Conservation (phyloP, 2,888 invertebrate genomes). For the Parnassius smintheus region DNA sequence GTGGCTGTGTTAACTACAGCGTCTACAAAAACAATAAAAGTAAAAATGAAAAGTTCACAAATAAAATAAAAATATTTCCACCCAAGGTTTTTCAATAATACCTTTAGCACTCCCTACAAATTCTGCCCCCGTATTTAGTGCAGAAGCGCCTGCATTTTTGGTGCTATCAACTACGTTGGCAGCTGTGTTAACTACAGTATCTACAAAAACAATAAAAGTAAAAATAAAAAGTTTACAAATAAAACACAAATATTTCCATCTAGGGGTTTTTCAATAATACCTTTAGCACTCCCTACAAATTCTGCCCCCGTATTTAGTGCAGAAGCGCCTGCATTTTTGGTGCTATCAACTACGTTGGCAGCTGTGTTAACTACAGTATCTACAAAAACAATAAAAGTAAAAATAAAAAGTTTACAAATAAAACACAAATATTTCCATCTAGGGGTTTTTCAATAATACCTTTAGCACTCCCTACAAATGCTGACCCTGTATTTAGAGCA, state of each 20-base stretch:
- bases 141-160: constrained; percentile 40
- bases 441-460: constrained; percentile 34
- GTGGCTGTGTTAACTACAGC: constrained; percentile 44
- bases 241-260: no score
- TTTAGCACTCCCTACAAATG: constrained; percentile 42
- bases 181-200: constrained; percentile 38
- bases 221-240: neutral
- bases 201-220: constrained; percentile 40
- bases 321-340: constrained; percentile 47
- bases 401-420: no score
- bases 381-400: constrained; percentile 33
- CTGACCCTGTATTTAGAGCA: constrained; percentile 46
- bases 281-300: constrained; percentile 44
- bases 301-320: constrained; percentile 47
- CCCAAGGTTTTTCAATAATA: constrained; percentile 19
- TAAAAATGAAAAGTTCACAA: neutral
- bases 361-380: constrained; percentile 48
- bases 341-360: constrained; percentile 46
- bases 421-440: no score
- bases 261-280: no score
- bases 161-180: constrained; percentile 39
- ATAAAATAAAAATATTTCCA: neutral
- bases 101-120: constrained; percentile 54
- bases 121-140: constrained; percentile 37
- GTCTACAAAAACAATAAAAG: constrained; percentile 43